phyloP scores from a whole-genome alignment of 2,888 invertebrate species.

The Philonicus albiceps region DNA sequence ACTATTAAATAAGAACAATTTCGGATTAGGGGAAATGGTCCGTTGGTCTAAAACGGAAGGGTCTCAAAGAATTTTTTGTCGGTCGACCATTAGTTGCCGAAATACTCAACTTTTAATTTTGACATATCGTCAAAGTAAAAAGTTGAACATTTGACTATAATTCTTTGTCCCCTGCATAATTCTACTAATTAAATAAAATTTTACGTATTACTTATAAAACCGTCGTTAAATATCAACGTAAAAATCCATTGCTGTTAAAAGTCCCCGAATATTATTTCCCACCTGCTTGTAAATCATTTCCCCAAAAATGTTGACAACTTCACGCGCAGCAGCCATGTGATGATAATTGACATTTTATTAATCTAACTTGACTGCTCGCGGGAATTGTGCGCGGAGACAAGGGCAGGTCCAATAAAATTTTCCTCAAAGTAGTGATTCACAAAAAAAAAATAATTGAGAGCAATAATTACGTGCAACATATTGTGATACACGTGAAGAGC shows the following conservation, averaged over 20 bases:
- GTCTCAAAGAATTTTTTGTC: too few relatives aligned
- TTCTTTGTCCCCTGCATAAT: too few relatives aligned
- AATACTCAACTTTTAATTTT: too few relatives aligned
- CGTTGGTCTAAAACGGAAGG: too few relatives aligned
- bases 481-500: neutral
- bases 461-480: neutral
- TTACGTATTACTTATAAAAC: too few relatives aligned
- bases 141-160: too few relatives aligned
- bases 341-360: neutral
- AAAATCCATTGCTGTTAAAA: neutral
- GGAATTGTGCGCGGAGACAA: neutral
- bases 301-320: slow-evolving; percentile 7
- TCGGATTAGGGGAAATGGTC: too few relatives aligned
- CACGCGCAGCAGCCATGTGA: slow-evolving; percentile 5
- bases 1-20: too few relatives aligned
- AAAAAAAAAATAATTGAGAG: neutral
- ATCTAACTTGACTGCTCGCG: neutral
- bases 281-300: neutral
- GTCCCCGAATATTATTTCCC: neutral
- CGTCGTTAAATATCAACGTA: neutral
- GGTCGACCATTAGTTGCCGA: too few relatives aligned
- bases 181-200: too few relatives aligned
- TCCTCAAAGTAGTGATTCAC: neutral
- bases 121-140: too few relatives aligned
- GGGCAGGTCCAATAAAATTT: neutral